Base-by-base conservation (phyloP, 2,888 invertebrate genomes). In the Adineta ricciae region DNA sequence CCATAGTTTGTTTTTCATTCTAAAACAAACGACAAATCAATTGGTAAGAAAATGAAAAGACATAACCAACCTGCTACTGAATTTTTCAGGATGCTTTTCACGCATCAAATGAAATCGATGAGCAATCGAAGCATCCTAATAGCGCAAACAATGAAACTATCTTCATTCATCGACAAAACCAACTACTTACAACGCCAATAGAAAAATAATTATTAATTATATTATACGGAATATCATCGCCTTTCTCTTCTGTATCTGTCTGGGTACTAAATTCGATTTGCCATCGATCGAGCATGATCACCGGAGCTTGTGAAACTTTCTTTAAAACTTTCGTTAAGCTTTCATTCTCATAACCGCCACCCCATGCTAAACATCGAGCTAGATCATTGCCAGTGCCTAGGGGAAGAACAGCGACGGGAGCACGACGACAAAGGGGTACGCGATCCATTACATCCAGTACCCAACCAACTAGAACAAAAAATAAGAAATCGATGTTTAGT, bases 201-300 rank as follows among this genome's bases (percentile, higher is more conserved):
- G 96, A 96, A 92, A 96, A 99, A 91, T 98, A 98, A 91, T 99
- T 99, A 92, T 98, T 99, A 91, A 98, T 95, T 86, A 99, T 97
- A 90, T 97, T 97, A 88, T 78, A 97, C 96, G 86, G 84, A 14
- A 84, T 78, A 38, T 38, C 41, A 41, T 78, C 78, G 11, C 78
- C 78, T 41, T 78, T 78, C n/a, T 78, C 78, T 41, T 78, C 78
- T 41, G n/a, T 78, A 78, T 78, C 78, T n/a, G 38, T 78, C 24
- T n/a, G 38, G 38, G 78, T 78, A 41, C 41, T 41, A 78, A 78
- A 78, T 41, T 78, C 78, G n/a, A 78, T 78, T 41, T 21, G 78
- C 78, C 49, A 56, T 24, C 72, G 49, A 54, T 72, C 52, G n/a
- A 78, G 78, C 78, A 78, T 78, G 41, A 78, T n/a, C 38, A 78